phyloP scores from a whole-genome alignment of 2,113 vertebrate genomes.

The Cervus canadensis region DNA sequence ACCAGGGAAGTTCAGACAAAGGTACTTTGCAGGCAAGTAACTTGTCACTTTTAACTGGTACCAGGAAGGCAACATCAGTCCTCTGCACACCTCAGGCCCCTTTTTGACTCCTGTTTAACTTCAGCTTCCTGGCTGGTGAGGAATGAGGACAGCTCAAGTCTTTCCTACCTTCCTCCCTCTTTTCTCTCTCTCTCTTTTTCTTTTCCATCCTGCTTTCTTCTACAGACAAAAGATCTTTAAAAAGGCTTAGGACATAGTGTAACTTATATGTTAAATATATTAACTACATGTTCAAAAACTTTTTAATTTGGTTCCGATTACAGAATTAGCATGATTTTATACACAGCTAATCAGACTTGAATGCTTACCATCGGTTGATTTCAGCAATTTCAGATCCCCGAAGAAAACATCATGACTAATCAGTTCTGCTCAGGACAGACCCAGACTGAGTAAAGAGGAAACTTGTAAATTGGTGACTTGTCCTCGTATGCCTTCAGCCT shows the following conservation, averaged over 20 bases:
- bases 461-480: slow-evolving; percentile 41
- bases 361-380: neutral
- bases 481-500: slow-evolving; percentile 31
- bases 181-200: neutral
- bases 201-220: neutral
- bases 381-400: slow-evolving; percentile 1
- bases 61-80: neutral
- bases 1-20: neutral
- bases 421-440: slow-evolving; percentile 9
- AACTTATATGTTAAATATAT: neutral
- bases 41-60: neutral
- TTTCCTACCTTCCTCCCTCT: neutral
- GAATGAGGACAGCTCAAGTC: neutral
- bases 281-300: neutral
- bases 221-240: neutral
- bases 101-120: neutral
- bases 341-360: neutral
- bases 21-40: neutral
- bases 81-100: neutral
- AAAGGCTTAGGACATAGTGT: neutral
- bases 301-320: neutral
- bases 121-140: neutral
- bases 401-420: slow-evolving; percentile 8
- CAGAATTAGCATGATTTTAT: neutral
- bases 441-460: slow-evolving; percentile 37